Conservation (phyloP, 2,113 vertebrate genomes). For the Carassius auratus region DNA sequence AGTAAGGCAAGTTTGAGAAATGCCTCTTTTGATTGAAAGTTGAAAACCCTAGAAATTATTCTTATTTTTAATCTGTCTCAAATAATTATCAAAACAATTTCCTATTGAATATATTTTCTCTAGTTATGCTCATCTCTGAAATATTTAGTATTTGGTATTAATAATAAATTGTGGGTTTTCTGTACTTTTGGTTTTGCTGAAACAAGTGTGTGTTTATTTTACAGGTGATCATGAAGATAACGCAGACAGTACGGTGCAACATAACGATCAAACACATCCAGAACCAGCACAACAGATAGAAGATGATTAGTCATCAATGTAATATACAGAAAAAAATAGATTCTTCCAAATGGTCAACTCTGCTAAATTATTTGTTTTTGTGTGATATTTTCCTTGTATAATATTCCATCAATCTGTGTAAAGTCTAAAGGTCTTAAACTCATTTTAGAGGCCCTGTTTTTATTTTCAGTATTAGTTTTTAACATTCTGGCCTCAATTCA, state of each 20-base stretch:
- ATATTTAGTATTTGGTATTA: not conserved
- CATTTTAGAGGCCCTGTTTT: constrained; percentile 3
- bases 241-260: constrained; percentile 13
- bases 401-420: constrained; percentile 8
- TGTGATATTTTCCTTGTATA: not conserved
- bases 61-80: not conserved
- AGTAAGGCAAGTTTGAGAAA: not conserved
- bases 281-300: constrained; percentile 39
- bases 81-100: not conserved
- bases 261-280: constrained; percentile 2
- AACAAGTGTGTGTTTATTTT: not conserved
- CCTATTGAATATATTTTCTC: not conserved
- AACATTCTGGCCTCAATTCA: not conserved
- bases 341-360: not conserved
- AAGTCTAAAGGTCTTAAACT: not conserved
- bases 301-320: not conserved
- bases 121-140: not conserved
- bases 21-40: not conserved
- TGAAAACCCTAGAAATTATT: no score
- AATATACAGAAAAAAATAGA: not conserved
- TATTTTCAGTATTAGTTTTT: constrained; percentile 36
- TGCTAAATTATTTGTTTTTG: constrained; percentile 19
- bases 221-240: constrained; percentile 60
- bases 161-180: not conserved
- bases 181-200: not conserved